Conservation (phyloP, 2,888 invertebrate genomes). For the Listrodromus nycthemerus region DNA sequence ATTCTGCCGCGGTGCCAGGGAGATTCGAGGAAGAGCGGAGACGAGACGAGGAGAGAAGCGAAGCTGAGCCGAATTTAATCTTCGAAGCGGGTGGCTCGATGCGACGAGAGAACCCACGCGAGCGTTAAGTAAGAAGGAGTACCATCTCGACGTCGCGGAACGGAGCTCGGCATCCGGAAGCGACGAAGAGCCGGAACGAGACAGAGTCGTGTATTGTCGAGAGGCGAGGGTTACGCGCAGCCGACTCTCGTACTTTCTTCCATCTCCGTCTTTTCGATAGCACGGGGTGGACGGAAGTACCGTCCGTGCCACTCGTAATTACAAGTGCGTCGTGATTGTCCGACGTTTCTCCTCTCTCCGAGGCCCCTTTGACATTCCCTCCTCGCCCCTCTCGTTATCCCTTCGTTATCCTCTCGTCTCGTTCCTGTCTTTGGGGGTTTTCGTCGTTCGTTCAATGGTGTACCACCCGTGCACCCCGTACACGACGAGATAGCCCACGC, state of each 20-base stretch:
- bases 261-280: conserved; percentile 46
- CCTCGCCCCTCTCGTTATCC: conserved; percentile 20
- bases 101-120: conserved; percentile 55
- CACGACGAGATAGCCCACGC: background rate
- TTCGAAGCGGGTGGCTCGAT: conserved; percentile 61
- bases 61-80: conserved; percentile 71
- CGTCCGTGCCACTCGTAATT: conserved; percentile 61
- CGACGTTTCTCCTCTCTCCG: conserved; percentile 59
- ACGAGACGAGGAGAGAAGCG: conserved; percentile 34
- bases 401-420: conserved; percentile 8
- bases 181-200: conserved; percentile 26
- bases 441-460: background rate
- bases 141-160: conserved; percentile 56
- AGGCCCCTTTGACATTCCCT: conserved; percentile 44
- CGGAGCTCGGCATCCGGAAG: conserved; percentile 34
- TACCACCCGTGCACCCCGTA: no score
- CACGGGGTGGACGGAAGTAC: conserved; percentile 42
- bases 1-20: conserved; percentile 44
- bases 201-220: conserved; percentile 28
- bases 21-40: conserved; percentile 41
- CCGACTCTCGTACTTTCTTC: conserved; percentile 25
- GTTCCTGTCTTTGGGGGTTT: background rate
- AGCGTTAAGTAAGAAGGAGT: conserved; percentile 69
- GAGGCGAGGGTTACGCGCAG: background rate
- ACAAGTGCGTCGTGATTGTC: conserved; percentile 66